Conservation (phyloP, 2,797 vertebrate species). For the Pipistrellus pygmaeus region DNA sequence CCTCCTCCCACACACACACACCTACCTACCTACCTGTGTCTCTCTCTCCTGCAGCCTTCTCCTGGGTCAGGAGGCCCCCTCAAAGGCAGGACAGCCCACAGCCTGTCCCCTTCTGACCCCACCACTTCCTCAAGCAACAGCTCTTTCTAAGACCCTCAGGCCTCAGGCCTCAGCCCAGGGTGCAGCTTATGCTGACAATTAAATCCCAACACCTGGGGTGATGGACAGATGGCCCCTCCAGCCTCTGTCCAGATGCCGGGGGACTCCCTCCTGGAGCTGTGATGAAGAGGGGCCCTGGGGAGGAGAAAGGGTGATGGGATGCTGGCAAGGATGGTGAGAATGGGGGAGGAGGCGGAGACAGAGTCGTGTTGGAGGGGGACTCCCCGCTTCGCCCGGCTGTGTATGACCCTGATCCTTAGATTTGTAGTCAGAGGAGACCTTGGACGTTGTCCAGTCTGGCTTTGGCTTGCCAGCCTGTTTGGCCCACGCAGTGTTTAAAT, state of each 20-base stretch:
- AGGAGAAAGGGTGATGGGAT: neutral
- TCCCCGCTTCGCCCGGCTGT: neutral
- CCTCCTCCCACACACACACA: neutral
- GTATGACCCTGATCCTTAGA: neutral
- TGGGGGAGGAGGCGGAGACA: rapidly evolving
- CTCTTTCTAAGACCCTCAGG: neutral
- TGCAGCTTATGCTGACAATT: neutral
- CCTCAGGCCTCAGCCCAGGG: neutral
- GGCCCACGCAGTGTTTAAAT: neutral
- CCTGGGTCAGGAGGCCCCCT: neutral
- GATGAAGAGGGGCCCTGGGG: neutral
- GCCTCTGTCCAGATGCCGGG: neutral
- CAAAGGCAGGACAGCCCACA: neutral
- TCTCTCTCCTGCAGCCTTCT: neutral
- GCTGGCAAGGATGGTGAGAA: neutral
- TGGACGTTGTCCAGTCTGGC: neutral
- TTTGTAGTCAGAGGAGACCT: neutral
- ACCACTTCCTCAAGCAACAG: neutral
- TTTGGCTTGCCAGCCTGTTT: constrained; percentile 48
- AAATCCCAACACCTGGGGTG: neutral
- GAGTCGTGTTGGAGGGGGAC: neutral
- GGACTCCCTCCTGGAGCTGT: neutral
- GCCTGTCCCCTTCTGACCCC: neutral
- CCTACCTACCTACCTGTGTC: rapidly evolving
- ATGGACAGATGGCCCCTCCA: neutral